phyloP scores from a whole-genome alignment of 92 coral and sea anemone species.

The Epizoanthus illoricatus region DNA sequence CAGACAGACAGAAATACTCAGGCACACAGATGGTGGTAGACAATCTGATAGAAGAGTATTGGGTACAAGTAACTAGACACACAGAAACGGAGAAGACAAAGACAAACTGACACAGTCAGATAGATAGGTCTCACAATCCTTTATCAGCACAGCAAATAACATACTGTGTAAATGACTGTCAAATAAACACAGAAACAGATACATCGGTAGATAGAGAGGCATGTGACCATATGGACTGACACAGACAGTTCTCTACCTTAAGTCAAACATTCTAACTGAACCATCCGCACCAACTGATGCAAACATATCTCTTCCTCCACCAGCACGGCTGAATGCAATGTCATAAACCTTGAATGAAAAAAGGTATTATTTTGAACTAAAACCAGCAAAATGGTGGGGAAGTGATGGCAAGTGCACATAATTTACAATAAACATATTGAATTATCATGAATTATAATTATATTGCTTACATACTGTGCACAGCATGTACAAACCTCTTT shows the following conservation, averaged over 20 bases:
- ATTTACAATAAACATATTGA: not conserved
- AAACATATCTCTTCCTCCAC: conserved; percentile 98
- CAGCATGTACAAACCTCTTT: conserved; percentile 70
- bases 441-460: not conserved
- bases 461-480: not conserved
- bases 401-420: not conserved
- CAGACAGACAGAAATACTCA: not conserved
- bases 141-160: too few relatives aligned
- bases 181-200: too few relatives aligned
- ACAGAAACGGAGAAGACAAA: too few relatives aligned
- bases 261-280: conserved; percentile 98
- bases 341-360: conserved; percentile 78
- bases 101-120: too few relatives aligned
- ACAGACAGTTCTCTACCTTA: conserved; percentile 56
- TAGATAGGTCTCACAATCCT: too few relatives aligned
- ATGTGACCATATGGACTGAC: too few relatives aligned
- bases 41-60: not conserved
- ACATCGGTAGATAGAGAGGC: not conserved
- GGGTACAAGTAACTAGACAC: too few relatives aligned
- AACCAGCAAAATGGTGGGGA: not conserved
- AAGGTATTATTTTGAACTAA: not conserved
- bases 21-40: too few relatives aligned
- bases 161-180: too few relatives aligned
- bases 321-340: conserved; percentile 97
- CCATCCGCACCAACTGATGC: conserved; percentile 99